Base-by-base conservation (phyloP, 2,888 invertebrate genomes). In the Dolomedes plantarius region DNA sequence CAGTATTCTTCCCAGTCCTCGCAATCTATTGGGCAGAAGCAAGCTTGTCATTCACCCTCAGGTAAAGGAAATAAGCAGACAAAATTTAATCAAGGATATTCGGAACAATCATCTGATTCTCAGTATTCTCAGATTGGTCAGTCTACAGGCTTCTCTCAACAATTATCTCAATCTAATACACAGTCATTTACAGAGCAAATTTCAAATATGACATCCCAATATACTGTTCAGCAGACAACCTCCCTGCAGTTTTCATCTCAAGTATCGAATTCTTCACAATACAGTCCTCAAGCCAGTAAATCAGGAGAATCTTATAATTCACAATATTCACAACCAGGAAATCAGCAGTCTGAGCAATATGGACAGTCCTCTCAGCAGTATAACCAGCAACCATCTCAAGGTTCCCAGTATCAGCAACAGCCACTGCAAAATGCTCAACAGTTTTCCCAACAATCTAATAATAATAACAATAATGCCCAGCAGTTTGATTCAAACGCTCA, bases 331-430 rank as follows among this genome's bases (percentile, higher is more conserved):
- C 77, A 83, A 19, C 75, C 64, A 32, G 46, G 28, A 46, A 23
- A 71, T 65, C 68, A 83, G 28, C 13, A 76, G 19, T 31, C 82
- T 46, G 41, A 65, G n/a, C 64, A 77, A 23, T 41, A 46, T 36
- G 29, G 31, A n/a, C 76, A 77, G 11, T 39, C 74, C 28, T 67
- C 77, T 46, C 76, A 76, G 32, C 83, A 83, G 50, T 83, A 67
- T 72, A n/a, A 46, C 19, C 68, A 74, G 6, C 39, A 56, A 62
- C 27, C 74, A 31, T 16, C 64, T 46, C 71, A 64, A 36, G 28
- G 76, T 16, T 71, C 62, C 19, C 75, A 64, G 19, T 71, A 62
- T 41, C 19, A n/a, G 32, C 41, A 39, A 6, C 69, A 69, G 28
- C 27, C 65, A 0, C 13, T 16, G 11, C 69, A 39, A 28, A 41